Conservation (phyloP, 2,888 invertebrate species). For the Mythimna pallens region DNA sequence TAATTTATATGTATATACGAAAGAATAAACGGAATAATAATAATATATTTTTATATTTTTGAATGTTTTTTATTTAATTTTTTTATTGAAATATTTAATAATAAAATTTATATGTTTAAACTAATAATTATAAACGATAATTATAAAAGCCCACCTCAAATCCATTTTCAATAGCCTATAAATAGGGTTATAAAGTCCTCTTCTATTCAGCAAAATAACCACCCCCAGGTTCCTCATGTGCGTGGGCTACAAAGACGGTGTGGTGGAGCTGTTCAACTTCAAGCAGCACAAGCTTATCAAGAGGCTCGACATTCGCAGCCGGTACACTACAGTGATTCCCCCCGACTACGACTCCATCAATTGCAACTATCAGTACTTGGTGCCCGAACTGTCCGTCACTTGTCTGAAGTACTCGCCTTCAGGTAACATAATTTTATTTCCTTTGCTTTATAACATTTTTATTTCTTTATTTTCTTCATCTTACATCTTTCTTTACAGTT, state of each 20-base stretch:
- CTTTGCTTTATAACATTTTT: too few relatives aligned
- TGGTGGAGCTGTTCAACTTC: conserved; percentile 85
- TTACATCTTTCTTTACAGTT: too few relatives aligned
- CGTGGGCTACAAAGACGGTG: conserved; percentile 87
- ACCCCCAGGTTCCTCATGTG: conserved; percentile 82
- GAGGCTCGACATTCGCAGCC: conserved; percentile 76
- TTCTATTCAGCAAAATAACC: neutral
- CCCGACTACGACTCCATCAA: conserved; percentile 81
- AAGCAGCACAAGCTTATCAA: conserved; percentile 75
- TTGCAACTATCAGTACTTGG: conserved; percentile 70
- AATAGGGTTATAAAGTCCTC: neutral
- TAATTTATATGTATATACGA: too few relatives aligned
- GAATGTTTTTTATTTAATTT: too few relatives aligned
- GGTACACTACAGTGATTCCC: conserved; percentile 76
- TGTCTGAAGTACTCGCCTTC: conserved; percentile 90
- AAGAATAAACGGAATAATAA: too few relatives aligned
- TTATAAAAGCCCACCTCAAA: neutral
- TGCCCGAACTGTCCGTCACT: conserved; percentile 78
- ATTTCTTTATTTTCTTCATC: too few relatives aligned
- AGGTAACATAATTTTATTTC: conserved; percentile 71
- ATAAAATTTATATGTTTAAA: too few relatives aligned
- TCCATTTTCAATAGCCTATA: neutral
- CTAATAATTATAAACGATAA: too few relatives aligned
- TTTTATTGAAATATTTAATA: too few relatives aligned
- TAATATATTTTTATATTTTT: too few relatives aligned